Percentiles rank a stretch among this genome's conserved stretches.
Conservation (phyloP, 2,888 invertebrate genomes). For the Eledona agricola region DNA sequence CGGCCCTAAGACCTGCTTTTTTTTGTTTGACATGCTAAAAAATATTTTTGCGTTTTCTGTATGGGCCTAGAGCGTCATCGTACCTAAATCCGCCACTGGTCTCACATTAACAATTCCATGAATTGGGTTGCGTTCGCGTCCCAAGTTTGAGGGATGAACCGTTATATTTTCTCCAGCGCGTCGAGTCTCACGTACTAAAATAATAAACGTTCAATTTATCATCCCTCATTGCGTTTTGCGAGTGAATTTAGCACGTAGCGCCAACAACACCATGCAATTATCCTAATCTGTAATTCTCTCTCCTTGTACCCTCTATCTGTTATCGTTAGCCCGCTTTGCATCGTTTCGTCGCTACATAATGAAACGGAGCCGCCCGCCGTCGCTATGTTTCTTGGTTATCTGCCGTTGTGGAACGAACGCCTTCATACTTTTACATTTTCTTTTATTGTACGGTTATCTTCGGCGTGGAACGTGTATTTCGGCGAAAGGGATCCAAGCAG, state of each 20-base stretch:
- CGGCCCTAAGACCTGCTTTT: no score
- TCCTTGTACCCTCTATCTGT: conserved; percentile 35
- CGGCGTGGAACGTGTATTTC: conserved; percentile 28
- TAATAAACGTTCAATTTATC: conserved; percentile 38
- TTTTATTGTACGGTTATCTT: conserved; percentile 39
- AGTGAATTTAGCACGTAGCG: conserved; percentile 36
- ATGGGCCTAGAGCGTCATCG: no score
- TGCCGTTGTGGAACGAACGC: conserved; percentile 25
- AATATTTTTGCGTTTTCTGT: no score
- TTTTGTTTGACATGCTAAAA: no score
- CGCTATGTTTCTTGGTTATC: conserved; percentile 36
- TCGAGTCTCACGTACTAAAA: conserved; percentile 33
- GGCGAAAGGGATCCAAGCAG: conserved; percentile 24
- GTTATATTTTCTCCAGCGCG: conserved; percentile 26
- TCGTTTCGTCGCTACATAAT: conserved; percentile 35
- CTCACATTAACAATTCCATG: no score
- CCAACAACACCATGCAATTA: conserved; percentile 37
- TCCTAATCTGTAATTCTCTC: conserved; percentile 38
- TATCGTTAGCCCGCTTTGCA: conserved; percentile 36
- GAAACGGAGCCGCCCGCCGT: conserved; percentile 21
- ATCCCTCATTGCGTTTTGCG: conserved; percentile 29
- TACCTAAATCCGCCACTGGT: no score
- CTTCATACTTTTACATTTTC: conserved; percentile 39
- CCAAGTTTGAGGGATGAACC: conserved; percentile 20
- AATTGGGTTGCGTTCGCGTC: no score